Conservation (phyloP, 2,113 vertebrate species). For the Misgurnus anguillicaudatus region DNA sequence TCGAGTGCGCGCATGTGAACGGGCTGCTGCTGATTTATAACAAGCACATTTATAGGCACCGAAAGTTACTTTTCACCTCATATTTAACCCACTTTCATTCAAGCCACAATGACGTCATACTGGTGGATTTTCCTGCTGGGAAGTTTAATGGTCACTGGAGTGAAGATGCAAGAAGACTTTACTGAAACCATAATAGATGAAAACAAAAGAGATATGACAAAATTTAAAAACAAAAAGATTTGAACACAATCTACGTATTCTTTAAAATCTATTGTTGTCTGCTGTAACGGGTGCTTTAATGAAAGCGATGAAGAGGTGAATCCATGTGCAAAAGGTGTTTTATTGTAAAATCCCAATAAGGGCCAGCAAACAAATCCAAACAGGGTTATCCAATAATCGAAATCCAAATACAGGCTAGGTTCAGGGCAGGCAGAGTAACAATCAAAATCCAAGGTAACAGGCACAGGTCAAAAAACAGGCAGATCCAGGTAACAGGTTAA, state of each 20-base stretch:
- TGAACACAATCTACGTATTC: neutral
- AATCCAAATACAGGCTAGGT: no score
- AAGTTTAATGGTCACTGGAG: slow-evolving; percentile 37
- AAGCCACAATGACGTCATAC: slow-evolving; percentile 36
- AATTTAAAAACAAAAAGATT: neutral
- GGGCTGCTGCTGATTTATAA: neutral
- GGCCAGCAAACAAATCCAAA: no score
- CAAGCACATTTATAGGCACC: neutral
- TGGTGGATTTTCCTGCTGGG: slow-evolving; percentile 50
- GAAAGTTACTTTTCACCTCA: neutral
- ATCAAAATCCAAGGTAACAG: no score
- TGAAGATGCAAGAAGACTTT: slow-evolving; percentile 40
- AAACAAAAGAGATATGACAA: neutral
- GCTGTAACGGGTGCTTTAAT: no score
- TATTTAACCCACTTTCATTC: neutral
- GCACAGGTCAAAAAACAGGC: no score
- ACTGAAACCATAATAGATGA: neutral
- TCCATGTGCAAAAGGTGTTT: no score
- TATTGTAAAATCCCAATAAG: no score
- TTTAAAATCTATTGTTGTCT: no score
- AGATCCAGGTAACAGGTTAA: no score
- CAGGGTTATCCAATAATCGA: no score
- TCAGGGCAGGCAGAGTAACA: no score
- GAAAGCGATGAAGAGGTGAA: no score
- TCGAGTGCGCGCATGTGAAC: neutral